Base-by-base conservation (phyloP, 1,140 invertebrate genomes). In the Alviniconcha marisindica region DNA sequence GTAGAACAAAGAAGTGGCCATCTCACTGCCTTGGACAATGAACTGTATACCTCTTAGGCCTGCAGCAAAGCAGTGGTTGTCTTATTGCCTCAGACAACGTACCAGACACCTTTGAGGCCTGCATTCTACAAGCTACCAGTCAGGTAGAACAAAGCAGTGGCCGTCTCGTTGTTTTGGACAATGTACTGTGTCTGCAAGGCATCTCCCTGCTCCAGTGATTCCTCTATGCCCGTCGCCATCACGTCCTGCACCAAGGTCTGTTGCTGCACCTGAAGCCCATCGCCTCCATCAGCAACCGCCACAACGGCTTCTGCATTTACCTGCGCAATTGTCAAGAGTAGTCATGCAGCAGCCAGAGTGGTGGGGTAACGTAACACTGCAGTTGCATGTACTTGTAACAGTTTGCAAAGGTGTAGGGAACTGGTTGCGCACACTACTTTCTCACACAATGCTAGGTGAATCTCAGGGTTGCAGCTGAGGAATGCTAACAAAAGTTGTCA, bases 1-100 rank as follows among this genome's bases (percentile, higher is more conserved):
- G 77, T 89, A 89, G 36, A 89, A 85, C 7, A 89, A 60, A n/a
- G 88, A 87, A 1, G 86, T 87, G 42, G 88, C 88, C 2, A 87
- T 83, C 66, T 89, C 88, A 56, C 79, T 86, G 28, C 86, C 21
- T 40, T n/a, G n/a, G n/a, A n/a, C n/a, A n/a, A n/a, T n/a, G n/a
- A n/a, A n/a, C n/a, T n/a, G n/a, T n/a, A n/a, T n/a, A n/a, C n/a
- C n/a, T n/a, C n/a, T n/a, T n/a, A n/a, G n/a, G n/a, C n/a, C n/a
- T n/a, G n/a, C n/a, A n/a, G n/a, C n/a, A n/a, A n/a, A n/a, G n/a
- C n/a, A n/a, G n/a, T n/a, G n/a, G n/a, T n/a, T n/a, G n/a, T n/a
- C n/a, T n/a, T n/a, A n/a, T n/a, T n/a, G n/a, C n/a, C n/a, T n/a
- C n/a, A n/a, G n/a, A n/a, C n/a, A n/a, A n/a, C n/a, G n/a, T n/a